phyloP scores from a whole-genome alignment of 1,140 invertebrate species.

The Neodiprion pinetum region DNA sequence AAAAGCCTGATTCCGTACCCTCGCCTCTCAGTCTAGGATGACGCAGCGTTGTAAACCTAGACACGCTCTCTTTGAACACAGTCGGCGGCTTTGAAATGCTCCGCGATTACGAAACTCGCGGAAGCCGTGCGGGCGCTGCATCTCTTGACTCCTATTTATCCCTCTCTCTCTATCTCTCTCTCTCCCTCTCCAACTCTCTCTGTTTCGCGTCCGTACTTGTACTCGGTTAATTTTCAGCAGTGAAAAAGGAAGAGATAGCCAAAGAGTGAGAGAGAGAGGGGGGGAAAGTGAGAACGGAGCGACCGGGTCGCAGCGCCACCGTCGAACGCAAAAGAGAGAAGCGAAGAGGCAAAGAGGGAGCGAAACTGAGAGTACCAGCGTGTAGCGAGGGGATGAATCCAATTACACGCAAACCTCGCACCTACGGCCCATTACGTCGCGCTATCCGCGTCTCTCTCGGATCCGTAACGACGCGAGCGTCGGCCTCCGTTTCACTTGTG shows the following conservation, averaged over 20 bases:
- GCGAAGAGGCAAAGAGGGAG: too few species aligned
- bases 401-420: slow-evolving; percentile 56
- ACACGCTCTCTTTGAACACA: too few species aligned
- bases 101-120: background rate
- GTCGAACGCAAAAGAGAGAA: too few species aligned
- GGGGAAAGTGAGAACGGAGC: slow-evolving; percentile 18
- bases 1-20: too few species aligned
- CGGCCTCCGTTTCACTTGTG: slow-evolving; percentile 29
- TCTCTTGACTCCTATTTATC: slow-evolving; percentile 13
- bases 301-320: slow-evolving; percentile 42
- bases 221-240: background rate
- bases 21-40: too few species aligned
- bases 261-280: background rate
- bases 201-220: background rate
- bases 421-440: slow-evolving; percentile 51
- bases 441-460: slow-evolving; percentile 32
- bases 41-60: too few species aligned
- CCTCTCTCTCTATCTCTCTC: slow-evolving; percentile 9
- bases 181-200: slow-evolving; percentile 12
- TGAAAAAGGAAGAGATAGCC: background rate
- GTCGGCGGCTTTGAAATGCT: too few species aligned
- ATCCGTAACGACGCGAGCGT: slow-evolving; percentile 29
- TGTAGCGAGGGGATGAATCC: slow-evolving; percentile 47
- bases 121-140: background rate
- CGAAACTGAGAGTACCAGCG: slow-evolving; percentile 4